A percentile compares a stretch with the other conserved stretches of the same genome.
These are phyloP conservation scores for Hippoglossus stenolepis DNA, from an alignment of 2,113 vertebrate species.

Conservation along the genomic window DNA sequence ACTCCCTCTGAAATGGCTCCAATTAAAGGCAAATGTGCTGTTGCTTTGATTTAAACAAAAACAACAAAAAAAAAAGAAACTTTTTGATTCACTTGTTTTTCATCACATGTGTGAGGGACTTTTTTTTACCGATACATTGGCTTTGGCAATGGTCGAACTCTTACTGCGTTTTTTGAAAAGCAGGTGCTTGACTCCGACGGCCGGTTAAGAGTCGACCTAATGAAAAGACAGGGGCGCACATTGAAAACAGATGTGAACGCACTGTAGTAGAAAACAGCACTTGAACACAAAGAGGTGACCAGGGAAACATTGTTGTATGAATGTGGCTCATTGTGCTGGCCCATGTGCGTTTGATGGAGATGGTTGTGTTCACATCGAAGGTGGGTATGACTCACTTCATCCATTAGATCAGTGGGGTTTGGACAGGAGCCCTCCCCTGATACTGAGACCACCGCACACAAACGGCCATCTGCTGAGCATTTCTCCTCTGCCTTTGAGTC, in stretches of 20 bases:
- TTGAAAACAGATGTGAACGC: constrained; percentile 68
- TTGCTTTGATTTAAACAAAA: constrained; percentile 45
- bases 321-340: constrained; percentile 68
- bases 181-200: constrained; percentile 67
- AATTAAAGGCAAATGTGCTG: constrained; percentile 68
- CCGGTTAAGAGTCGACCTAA: constrained; percentile 52
- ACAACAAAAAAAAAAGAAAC: not conserved
- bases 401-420: constrained; percentile 82
- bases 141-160: constrained; percentile 37
- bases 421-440: constrained; percentile 73
- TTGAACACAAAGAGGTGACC: constrained; percentile 55
- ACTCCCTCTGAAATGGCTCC: constrained; percentile 68
- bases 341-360: constrained; percentile 72
- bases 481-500: constrained; percentile 71
- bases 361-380: constrained; percentile 62
- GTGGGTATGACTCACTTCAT: constrained; percentile 82
- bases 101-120: constrained; percentile 31
- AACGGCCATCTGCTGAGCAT: constrained; percentile 80
- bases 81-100: constrained; percentile 15
- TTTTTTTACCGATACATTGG: constrained; percentile 38
- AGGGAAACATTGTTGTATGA: constrained; percentile 64
- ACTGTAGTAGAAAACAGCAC: constrained; percentile 33
- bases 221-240: constrained; percentile 60
- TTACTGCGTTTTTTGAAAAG: constrained; percentile 47
- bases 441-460: constrained; percentile 73